Evolutionary conservation across 2,113 vertebrate genomes (phyloP).

Genomic region (Thermophis baileyi): DNA sequence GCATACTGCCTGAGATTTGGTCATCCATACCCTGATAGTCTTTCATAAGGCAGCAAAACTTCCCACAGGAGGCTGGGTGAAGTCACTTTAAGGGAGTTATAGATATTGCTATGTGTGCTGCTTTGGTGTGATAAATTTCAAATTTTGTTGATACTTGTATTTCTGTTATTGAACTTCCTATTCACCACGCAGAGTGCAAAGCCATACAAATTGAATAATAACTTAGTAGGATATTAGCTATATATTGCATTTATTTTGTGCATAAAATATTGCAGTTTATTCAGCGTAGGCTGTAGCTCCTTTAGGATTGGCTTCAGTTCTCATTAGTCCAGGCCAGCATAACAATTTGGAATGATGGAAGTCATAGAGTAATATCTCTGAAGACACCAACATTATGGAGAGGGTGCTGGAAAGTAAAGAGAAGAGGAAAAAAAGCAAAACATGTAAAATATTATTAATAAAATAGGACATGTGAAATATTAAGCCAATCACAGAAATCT

Average conservation of each 20-base stretch:
- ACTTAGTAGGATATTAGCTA: background rate
- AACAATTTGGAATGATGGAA: background rate
- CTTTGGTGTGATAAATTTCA: background rate
- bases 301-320: background rate
- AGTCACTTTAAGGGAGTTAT: background rate
- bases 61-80: background rate
- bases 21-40: background rate
- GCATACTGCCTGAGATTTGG: background rate
- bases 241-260: background rate
- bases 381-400: background rate
- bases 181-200: background rate
- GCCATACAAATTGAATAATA: background rate
- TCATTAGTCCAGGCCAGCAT: background rate
- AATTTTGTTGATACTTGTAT: background rate
- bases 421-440: background rate
- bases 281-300: background rate
- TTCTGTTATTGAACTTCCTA: background rate
- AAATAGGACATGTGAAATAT: background rate
- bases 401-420: background rate
- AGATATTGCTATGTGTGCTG: background rate
- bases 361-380: background rate
- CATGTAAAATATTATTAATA: background rate
- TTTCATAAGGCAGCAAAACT: too few relatives aligned
- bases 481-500: background rate
- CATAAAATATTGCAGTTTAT: background rate